These are phyloP conservation scores for Nasonia oneida DNA, from an alignment of 2,888 invertebrate genomes.

Conservation along the genomic window DNA sequence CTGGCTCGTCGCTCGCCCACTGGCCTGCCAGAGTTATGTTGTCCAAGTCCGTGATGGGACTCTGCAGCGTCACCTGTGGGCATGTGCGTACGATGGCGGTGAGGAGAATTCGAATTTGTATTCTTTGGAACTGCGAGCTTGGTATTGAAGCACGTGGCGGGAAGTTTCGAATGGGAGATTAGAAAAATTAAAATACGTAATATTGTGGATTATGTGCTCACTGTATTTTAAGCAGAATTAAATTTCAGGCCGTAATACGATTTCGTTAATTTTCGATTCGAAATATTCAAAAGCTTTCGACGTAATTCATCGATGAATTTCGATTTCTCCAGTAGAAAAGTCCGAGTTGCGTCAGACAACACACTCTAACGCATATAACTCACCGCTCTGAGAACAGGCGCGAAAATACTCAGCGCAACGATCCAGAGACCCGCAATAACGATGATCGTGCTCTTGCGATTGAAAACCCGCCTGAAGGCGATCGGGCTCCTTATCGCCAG, in stretches of 20 bases:
- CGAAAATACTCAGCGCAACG: conserved; percentile 84
- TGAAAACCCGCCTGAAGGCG: conserved; percentile 86
- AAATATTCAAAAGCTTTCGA: too few relatives aligned
- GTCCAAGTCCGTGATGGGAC: conserved; percentile 64
- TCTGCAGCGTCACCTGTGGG: conserved; percentile 69
- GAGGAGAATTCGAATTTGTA: not conserved
- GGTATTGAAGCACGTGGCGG: not conserved
- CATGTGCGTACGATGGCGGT: not conserved
- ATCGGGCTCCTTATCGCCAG: conserved; percentile 88
- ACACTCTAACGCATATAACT: conserved; percentile 55
- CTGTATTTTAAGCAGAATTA: too few relatives aligned
- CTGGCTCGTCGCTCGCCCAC: conserved; percentile 51
- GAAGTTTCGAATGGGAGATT: not conserved
- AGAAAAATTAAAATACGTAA: not conserved
- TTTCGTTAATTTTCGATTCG: too few relatives aligned
- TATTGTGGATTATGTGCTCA: too few relatives aligned
- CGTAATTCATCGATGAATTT: too few relatives aligned
- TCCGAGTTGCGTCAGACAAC: not conserved
- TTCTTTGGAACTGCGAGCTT: not conserved
- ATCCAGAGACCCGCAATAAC: conserved; percentile 85
- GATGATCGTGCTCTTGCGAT: conserved; percentile 83
- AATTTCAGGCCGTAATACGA: too few relatives aligned
- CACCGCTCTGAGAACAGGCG: conserved; percentile 82
- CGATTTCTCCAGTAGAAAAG: not conserved
- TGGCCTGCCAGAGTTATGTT: conserved; percentile 67